Evolutionary conservation across 2,888 invertebrate genomes (phyloP).

Genomic region (Melanophora roralis): DNA sequence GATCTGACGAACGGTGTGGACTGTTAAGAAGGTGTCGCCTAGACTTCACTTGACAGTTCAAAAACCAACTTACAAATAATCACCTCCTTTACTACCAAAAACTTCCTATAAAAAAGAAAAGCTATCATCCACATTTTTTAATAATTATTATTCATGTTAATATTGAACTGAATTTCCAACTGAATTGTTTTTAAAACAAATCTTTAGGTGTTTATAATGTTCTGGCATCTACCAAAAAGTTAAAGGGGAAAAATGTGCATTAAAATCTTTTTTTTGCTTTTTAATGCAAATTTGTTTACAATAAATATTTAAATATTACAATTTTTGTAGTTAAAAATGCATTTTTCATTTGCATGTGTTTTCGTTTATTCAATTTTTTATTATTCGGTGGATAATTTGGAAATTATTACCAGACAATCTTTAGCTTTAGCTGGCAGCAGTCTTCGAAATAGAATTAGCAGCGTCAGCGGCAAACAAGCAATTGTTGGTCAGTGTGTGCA

Average conservation of each 20-base stretch:
- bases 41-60: too few relatives aligned
- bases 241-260: background rate
- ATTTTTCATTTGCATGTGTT: constrained; percentile 49
- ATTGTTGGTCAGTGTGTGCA: constrained; percentile 31
- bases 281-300: constrained; percentile 59
- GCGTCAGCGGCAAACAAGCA: constrained; percentile 14
- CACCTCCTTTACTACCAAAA: too few relatives aligned
- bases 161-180: too few relatives aligned
- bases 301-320: constrained; percentile 60
- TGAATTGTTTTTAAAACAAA: too few relatives aligned
- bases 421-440: constrained; percentile 18
- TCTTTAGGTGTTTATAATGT: too few relatives aligned
- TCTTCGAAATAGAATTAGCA: background rate
- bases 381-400: constrained; percentile 56
- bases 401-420: constrained; percentile 58
- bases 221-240: constrained; percentile 31
- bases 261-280: constrained; percentile 19
- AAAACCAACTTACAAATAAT: too few relatives aligned
- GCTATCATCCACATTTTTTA: too few relatives aligned
- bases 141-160: too few relatives aligned
- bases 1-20: too few relatives aligned
- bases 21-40: too few relatives aligned
- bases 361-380: background rate
- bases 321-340: constrained; percentile 52
- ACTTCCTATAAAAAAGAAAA: too few relatives aligned